Evolutionary conservation across 2,113 vertebrate species (phyloP), one percentile per base, ranked within the genome.

Genomic region (Melozone crissalis): DNA sequence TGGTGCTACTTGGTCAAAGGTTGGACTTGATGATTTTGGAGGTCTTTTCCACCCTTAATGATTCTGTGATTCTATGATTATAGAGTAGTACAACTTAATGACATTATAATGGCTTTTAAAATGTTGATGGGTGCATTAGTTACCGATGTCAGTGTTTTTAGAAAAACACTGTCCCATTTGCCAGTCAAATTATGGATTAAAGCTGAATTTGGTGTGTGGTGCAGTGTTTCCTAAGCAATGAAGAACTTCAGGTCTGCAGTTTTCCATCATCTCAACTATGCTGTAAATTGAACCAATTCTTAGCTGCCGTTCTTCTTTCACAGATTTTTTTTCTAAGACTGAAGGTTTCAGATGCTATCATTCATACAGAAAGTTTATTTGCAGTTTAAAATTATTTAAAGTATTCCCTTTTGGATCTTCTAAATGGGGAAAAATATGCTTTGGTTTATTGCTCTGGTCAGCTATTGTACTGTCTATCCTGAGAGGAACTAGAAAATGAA

Each of bases 401-500:
- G 55, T 6, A n/a, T 51, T 86, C n/a, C 17, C 11, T 8, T 88
- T 44, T 81, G 46, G 59, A 69, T 89, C 80, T 93, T 54, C 22
- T 89, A 74, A 55, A 21, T n/a, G 30, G 30, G 18, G 16, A 33
- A 84, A 74, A 66, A 1, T 35, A 41, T 46, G 19, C 31, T 87
- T 78, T 43, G 5, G 8, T 35, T 71, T 93, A 33, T 72, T 92
- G 46, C 21, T 87, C 7, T 66, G 44, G 27, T 84, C 39, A 63
- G 2, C 27, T 82, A 0, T 33, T 0, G 0, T 72, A 39, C 33
- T 49, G 31, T 54, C 6, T 76, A 21, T 63, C 44, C 27, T 52
- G 58, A 83, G 54, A 52, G 12, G 72, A 79, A 47, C 37, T 31
- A 11, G 33, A 72, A 88, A 67, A 47, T 33, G 22, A 57, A 69